Evolutionary conservation across 2,888 invertebrate species (phyloP).

Genomic region (Diaprepes abbreviatus): DNA sequence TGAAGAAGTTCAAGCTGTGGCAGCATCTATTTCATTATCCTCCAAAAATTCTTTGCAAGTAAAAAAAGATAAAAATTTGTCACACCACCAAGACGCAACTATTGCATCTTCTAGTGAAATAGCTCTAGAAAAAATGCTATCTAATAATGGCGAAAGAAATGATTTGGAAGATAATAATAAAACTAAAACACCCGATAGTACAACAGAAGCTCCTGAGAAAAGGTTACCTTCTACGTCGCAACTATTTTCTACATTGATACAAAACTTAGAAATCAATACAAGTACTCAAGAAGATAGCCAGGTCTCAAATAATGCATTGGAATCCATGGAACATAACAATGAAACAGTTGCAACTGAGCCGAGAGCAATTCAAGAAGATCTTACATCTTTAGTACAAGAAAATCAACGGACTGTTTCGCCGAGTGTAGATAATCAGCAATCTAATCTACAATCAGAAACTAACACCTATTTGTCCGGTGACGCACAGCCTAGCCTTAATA

Average conservation of each 20-base stretch:
- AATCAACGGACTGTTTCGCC: background rate
- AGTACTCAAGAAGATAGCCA: background rate
- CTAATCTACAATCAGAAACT: background rate
- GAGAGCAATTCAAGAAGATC: background rate
- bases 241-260: background rate
- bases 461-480: background rate
- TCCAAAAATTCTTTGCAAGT: background rate
- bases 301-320: background rate
- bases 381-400: background rate
- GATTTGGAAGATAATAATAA: background rate
- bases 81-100: too few species aligned
- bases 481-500: background rate
- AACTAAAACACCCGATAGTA: background rate
- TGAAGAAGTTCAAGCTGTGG: conserved; percentile 23
- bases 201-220: background rate
- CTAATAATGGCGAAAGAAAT: background rate
- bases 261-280: background rate
- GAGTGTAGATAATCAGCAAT: background rate
- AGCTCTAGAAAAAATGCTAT: background rate
- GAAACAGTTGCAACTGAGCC: background rate
- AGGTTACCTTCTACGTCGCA: background rate
- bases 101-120: background rate
- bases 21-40: conserved; percentile 11
- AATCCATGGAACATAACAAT: background rate
- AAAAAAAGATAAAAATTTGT: background rate